Conservation (phyloP, 2,888 invertebrate genomes). For the Mycalesis mineus region DNA sequence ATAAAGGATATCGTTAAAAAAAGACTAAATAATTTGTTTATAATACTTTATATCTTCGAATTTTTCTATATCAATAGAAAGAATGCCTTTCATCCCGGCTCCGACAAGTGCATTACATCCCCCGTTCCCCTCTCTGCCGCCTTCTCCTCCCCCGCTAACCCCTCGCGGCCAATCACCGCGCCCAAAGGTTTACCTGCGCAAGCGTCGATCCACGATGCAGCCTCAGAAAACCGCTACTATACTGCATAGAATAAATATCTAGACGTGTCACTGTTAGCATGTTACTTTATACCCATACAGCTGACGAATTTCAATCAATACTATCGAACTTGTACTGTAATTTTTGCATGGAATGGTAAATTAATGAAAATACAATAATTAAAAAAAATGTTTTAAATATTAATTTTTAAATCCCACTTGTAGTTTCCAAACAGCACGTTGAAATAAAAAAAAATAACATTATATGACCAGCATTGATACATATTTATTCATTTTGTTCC, state of each 20-base stretch:
- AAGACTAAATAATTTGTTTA: too few relatives aligned
- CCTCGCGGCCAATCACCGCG: conserved; percentile 24
- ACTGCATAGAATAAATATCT: conserved; percentile 39
- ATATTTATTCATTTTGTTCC: too few relatives aligned
- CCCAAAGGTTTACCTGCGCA: conserved; percentile 66
- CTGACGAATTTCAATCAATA: background rate
- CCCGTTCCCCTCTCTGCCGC: conserved; percentile 27
- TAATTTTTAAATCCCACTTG: too few relatives aligned
- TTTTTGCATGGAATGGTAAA: too few relatives aligned
- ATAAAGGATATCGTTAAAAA: too few relatives aligned
- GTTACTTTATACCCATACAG: conserved; percentile 6
- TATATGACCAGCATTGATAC: too few relatives aligned
- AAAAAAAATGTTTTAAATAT: too few relatives aligned
- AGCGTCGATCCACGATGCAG: conserved; percentile 47
- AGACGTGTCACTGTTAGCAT: background rate
- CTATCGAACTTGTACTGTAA: too few relatives aligned
- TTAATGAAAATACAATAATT: too few relatives aligned
- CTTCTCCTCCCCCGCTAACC: conserved; percentile 31
- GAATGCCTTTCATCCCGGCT: conserved; percentile 38
- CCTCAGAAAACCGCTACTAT: conserved; percentile 61
- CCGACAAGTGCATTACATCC: conserved; percentile 56
- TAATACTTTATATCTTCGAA: background rate
- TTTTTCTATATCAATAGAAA: conserved; percentile 18
- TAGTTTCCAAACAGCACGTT: too few relatives aligned
- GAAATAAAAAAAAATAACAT: too few relatives aligned